Conservation (phyloP, 2,888 invertebrate species). For the Drosophila gaucha region DNA sequence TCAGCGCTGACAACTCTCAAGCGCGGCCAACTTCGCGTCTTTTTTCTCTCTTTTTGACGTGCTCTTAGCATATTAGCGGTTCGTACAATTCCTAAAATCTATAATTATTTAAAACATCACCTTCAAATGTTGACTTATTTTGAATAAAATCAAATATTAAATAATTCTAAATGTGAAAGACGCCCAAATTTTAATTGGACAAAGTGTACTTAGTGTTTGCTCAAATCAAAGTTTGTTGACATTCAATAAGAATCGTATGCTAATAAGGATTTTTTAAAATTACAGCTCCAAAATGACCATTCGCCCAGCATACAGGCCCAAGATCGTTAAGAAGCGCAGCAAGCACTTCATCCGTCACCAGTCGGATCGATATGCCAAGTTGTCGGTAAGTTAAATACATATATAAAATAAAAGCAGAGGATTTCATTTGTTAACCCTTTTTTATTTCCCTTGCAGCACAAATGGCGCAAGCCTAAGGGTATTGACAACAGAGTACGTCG, state of each 20-base stretch:
- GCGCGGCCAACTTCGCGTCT: slow-evolving; percentile 74
- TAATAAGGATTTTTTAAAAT: slow-evolving; percentile 35
- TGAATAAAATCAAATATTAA: slow-evolving; percentile 27
- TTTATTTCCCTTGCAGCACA: slow-evolving; percentile 87
- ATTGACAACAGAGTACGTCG: slow-evolving; percentile 99
- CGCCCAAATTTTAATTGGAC: slow-evolving; percentile 38
- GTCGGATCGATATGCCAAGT: slow-evolving; percentile 98
- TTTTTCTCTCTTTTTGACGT: slow-evolving; percentile 83
- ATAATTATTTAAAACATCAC: slow-evolving; percentile 72
- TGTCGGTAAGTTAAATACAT: slow-evolving; percentile 88
- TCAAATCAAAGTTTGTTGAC: slow-evolving; percentile 58
- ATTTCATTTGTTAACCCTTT: slow-evolving; percentile 9
- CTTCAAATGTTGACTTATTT: slow-evolving; percentile 27
- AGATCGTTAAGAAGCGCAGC: slow-evolving; percentile 98
- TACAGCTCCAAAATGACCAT: slow-evolving; percentile 91
- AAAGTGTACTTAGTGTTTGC: not conserved
- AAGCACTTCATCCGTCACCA: slow-evolving; percentile 99
- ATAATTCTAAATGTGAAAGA: slow-evolving; percentile 19
- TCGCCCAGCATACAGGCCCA: slow-evolving; percentile 94
- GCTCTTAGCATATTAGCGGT: slow-evolving; percentile 81
- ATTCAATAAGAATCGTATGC: slow-evolving; percentile 24
- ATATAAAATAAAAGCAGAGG: not conserved
- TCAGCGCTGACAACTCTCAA: slow-evolving; percentile 40
- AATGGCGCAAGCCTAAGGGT: slow-evolving; percentile 99
- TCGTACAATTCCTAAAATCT: slow-evolving; percentile 75